These are phyloP conservation scores for Numenius arquata DNA, from an alignment of 2,113 vertebrate species.

Conservation along the genomic window DNA sequence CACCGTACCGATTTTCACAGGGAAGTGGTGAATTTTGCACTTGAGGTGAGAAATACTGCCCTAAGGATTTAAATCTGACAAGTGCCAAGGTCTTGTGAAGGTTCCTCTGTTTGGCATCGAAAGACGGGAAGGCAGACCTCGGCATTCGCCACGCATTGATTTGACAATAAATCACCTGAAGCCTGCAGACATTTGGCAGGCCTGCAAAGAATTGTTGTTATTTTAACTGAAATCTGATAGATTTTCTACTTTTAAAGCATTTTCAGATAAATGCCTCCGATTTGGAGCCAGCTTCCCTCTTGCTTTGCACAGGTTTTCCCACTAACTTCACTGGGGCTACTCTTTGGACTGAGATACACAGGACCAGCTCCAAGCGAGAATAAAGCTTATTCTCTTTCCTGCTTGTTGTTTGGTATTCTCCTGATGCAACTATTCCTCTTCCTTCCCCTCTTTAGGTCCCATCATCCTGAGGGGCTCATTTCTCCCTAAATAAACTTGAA, in stretches of 20 bases:
- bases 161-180: slow-evolving; percentile 51
- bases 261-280: slow-evolving; percentile 42
- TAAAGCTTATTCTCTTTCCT: background rate
- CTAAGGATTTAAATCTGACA: slow-evolving; percentile 66
- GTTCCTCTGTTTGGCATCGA: slow-evolving; percentile 41
- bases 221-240: slow-evolving; percentile 63
- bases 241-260: slow-evolving; percentile 50
- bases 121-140: slow-evolving; percentile 30
- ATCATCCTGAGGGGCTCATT: slow-evolving; percentile 19
- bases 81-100: slow-evolving; percentile 61
- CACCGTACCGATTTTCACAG: slow-evolving; percentile 33
- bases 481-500: slow-evolving; percentile 48
- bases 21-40: slow-evolving; percentile 72
- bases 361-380: background rate
- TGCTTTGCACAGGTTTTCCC: background rate
- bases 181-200: slow-evolving; percentile 53
- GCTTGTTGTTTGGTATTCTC: background rate
- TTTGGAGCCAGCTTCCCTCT: background rate
- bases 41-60: slow-evolving; percentile 67
- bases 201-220: slow-evolving; percentile 47
- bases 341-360: background rate
- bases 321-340: background rate
- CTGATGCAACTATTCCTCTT: slow-evolving; percentile 21
- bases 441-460: slow-evolving; percentile 50
- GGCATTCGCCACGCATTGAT: background rate